A percentile compares a stretch with the other conserved stretches of the same genome.
phyloP scores from a whole-genome alignment of 2,113 vertebrate genomes.

The Cromileptes altivelis region DNA sequence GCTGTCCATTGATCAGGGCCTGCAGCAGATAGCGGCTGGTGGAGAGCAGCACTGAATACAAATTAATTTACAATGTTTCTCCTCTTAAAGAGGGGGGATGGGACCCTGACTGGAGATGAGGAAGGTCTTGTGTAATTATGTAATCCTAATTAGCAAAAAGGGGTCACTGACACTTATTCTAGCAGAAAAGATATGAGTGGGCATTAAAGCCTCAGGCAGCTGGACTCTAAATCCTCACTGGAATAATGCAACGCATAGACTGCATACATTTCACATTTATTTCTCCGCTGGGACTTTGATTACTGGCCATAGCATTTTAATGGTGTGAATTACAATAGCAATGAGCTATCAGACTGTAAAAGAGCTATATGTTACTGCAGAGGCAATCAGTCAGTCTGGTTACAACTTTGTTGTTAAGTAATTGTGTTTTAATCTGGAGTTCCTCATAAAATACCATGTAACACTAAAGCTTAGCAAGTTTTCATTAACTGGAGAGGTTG shows the following conservation, averaged over 20 bases:
- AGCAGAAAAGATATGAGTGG: constrained; percentile 38
- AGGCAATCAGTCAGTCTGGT: constrained; percentile 13
- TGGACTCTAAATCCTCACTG: constrained; percentile 35
- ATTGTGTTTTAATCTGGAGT: constrained; percentile 29
- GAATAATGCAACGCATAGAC: constrained; percentile 41
- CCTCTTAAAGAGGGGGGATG: constrained; percentile 37
- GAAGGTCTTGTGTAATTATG: constrained; percentile 56
- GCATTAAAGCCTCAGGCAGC: constrained; percentile 38
- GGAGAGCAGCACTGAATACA: constrained; percentile 50
- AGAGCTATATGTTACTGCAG: constrained; percentile 16
- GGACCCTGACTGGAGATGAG: constrained; percentile 51
- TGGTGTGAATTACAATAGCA: constrained; percentile 43
- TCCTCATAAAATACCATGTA: background rate
- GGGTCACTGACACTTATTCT: constrained; percentile 73
- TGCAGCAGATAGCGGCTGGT: constrained; percentile 20
- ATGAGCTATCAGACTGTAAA: constrained; percentile 29
- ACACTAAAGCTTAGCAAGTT: background rate
- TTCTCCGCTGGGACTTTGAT: constrained; percentile 34
- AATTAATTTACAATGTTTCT: constrained; percentile 44
- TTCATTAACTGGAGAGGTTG: background rate
- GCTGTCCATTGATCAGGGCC: constrained; percentile 56
- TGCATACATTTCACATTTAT: constrained; percentile 45
- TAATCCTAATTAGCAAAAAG: constrained; percentile 77
- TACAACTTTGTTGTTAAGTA: constrained; percentile 38
- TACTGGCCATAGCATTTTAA: constrained; percentile 34